phyloP scores from a whole-genome alignment of 1,140 invertebrate genomes.

The Caerostris darwini region DNA sequence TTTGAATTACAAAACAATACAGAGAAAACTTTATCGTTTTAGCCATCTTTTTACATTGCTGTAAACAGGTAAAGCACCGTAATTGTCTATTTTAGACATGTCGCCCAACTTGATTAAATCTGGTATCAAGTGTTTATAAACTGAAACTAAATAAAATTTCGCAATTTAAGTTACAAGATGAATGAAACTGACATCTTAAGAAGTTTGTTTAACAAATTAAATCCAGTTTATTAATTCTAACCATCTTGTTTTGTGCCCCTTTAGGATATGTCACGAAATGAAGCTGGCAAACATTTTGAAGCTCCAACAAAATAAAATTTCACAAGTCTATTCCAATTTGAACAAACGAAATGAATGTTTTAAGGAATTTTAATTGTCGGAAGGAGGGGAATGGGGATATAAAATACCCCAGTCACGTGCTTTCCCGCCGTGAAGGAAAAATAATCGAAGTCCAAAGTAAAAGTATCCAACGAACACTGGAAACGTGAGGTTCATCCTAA shows the following conservation, averaged over 20 bases:
- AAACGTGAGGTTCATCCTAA: conserved; percentile 24
- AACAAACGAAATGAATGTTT: conserved; percentile 5
- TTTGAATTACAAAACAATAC: too few species aligned
- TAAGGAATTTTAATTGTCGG: conserved; percentile 2
- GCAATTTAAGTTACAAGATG: too few species aligned
- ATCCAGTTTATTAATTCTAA: background rate
- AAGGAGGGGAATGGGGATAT: conserved; percentile 1
- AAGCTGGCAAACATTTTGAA: background rate
- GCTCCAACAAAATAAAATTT: background rate
- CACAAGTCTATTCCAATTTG: background rate
- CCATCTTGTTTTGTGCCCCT: background rate
- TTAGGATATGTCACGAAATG: background rate
- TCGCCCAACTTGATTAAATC: too few species aligned
- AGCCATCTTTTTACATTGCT: too few species aligned
- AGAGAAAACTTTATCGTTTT: too few species aligned
- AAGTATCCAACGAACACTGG: conserved; percentile 10
- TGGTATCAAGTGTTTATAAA: too few species aligned
- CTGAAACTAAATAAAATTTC: too few species aligned
- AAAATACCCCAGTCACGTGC: background rate
- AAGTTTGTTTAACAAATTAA: too few species aligned
- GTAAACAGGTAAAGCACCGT: too few species aligned
- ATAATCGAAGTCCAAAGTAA: conserved; percentile 4
- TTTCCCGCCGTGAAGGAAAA: background rate
- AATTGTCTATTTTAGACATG: too few species aligned
- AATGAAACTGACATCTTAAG: too few species aligned